Evolutionary conservation across 2,888 invertebrate species (phyloP).

Genomic region (Phrixothrix hirtus): DNA sequence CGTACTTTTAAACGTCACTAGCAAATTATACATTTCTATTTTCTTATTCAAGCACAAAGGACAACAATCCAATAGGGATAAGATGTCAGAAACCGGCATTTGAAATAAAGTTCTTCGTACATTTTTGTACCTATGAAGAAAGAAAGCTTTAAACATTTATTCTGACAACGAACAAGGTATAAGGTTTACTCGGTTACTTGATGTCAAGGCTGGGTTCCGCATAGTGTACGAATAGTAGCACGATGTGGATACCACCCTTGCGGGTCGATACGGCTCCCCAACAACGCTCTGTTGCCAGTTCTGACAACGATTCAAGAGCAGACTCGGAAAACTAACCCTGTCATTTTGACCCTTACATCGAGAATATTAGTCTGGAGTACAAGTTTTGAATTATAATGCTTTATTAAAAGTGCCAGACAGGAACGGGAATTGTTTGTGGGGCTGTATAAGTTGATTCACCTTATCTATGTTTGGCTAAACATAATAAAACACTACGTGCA

Average conservation of each 20-base stretch:
- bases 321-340: constrained; percentile 27
- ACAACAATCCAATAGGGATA: constrained; percentile 8
- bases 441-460: constrained; percentile 17
- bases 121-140: constrained; percentile 14
- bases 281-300: constrained; percentile 27
- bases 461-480: too few species aligned
- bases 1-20: background rate
- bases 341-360: constrained; percentile 29
- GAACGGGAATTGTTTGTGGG: constrained; percentile 13
- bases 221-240: constrained; percentile 26
- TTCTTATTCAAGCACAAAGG: constrained; percentile 1
- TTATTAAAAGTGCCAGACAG: constrained; percentile 30
- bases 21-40: constrained; percentile 10
- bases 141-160: constrained; percentile 21
- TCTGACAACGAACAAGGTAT: constrained; percentile 20
- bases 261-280: constrained; percentile 32
- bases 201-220: constrained; percentile 36
- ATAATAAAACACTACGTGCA: too few species aligned
- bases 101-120: constrained; percentile 5
- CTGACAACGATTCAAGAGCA: constrained; percentile 21
- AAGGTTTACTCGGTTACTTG: constrained; percentile 35
- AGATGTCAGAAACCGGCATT: constrained; percentile 5
- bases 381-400: constrained; percentile 40
- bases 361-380: constrained; percentile 32
- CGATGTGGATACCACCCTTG: constrained; percentile 29